These are phyloP conservation scores for Spondyliosoma cantharus DNA, from an alignment of 2,797 vertebrate species.

Conservation along the genomic window DNA sequence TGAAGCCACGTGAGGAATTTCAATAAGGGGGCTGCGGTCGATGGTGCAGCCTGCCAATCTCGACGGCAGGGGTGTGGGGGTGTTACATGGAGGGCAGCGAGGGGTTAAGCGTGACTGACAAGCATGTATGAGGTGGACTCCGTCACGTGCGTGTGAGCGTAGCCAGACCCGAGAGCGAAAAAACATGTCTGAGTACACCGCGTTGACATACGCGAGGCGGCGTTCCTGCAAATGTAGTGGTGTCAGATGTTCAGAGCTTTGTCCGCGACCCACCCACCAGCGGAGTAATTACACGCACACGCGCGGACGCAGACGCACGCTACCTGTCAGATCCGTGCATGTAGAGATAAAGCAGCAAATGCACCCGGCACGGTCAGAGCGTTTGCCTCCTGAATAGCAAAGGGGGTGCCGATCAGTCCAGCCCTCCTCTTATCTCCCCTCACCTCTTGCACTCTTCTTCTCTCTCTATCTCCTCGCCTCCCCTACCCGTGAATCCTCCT, in stretches of 20 bases:
- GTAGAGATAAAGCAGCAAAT: slow-evolving; percentile 64
- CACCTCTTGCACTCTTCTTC: slow-evolving; percentile 51
- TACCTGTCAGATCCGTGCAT: slow-evolving; percentile 54
- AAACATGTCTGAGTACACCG: slow-evolving; percentile 40
- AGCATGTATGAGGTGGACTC: slow-evolving; percentile 40
- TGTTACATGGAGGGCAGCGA: slow-evolving; percentile 20
- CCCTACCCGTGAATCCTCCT: slow-evolving; percentile 33
- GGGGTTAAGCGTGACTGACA: slow-evolving; percentile 66
- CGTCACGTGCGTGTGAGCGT: slow-evolving; percentile 28
- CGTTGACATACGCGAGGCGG: slow-evolving; percentile 42
- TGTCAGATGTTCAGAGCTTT: slow-evolving; percentile 60
- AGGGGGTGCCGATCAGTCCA: slow-evolving; percentile 53
- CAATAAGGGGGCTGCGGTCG: slow-evolving; percentile 59
- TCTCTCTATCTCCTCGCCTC: slow-evolving; percentile 22
- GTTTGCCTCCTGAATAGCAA: slow-evolving; percentile 69
- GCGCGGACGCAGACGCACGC: slow-evolving; percentile 30
- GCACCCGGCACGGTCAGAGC: slow-evolving; percentile 51
- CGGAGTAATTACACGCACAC: slow-evolving; percentile 53
- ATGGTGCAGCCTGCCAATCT: slow-evolving; percentile 47
- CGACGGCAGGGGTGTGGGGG: neutral
- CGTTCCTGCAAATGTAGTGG: slow-evolving; percentile 38
- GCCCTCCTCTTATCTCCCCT: slow-evolving; percentile 60
- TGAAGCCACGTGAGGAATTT: slow-evolving; percentile 73
- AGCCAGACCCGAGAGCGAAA: slow-evolving; percentile 16
- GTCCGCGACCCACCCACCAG: slow-evolving; percentile 50